Evolutionary conservation across 1,140 invertebrate genomes (phyloP).

Genomic region (Zaprionus taronus): DNA sequence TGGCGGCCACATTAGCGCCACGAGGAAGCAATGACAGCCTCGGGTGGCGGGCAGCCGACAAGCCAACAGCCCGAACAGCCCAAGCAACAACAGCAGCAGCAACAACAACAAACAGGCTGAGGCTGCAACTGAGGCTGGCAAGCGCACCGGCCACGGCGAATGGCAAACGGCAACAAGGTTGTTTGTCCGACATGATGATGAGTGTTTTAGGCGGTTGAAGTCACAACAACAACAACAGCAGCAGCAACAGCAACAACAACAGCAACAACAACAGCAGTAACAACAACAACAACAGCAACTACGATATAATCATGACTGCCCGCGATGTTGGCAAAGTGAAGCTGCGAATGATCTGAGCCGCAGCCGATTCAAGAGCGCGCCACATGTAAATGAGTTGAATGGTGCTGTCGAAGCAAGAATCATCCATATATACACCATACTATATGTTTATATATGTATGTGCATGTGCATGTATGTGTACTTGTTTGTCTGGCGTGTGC

Average conservation of each 20-base stretch:
- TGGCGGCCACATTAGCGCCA: constrained; percentile 75
- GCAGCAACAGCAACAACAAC: no score
- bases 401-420: constrained; percentile 63
- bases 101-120: constrained; percentile 8
- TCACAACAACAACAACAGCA: constrained; percentile 39
- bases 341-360: constrained; percentile 55
- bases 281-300: constrained; percentile 37
- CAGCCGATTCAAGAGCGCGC: constrained; percentile 62
- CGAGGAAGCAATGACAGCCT: constrained; percentile 70
- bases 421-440: background rate
- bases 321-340: constrained; percentile 69
- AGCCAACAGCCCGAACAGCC: constrained; percentile 1
- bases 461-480: background rate
- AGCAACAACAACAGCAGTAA: constrained; percentile 26
- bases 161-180: constrained; percentile 74
- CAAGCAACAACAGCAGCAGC: constrained; percentile 5
- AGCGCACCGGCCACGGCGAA: constrained; percentile 39
- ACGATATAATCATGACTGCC: constrained; percentile 75
- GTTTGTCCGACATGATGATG: constrained; percentile 81
- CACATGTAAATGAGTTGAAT: constrained; percentile 74
- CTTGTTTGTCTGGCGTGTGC: constrained; percentile 1
- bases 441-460: constrained; percentile 5
- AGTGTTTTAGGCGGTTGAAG: constrained; percentile 75
- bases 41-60: constrained; percentile 40
- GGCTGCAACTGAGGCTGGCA: background rate